Conservation (phyloP, 1,140 invertebrate genomes). For the Drosophila ohnishii region DNA sequence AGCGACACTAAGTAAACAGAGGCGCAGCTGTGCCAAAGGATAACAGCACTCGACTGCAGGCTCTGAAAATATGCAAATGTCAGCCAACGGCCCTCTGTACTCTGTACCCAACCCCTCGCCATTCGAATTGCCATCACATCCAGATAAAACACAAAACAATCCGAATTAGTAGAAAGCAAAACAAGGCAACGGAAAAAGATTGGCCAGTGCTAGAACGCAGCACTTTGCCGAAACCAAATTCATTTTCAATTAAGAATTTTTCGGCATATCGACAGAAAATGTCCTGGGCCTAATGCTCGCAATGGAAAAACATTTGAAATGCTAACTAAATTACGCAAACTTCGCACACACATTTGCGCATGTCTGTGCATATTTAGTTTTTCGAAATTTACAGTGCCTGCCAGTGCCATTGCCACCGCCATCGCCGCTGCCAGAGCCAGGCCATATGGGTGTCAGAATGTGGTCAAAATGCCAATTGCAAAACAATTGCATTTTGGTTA, state of each 20-base stretch:
- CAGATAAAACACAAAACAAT: conserved; percentile 78
- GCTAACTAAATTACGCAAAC: conserved; percentile 75
- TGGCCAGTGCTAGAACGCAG: conserved; percentile 22
- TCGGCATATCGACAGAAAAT: conserved; percentile 72
- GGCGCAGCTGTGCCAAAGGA: conserved; percentile 73
- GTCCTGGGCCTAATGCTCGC: conserved; percentile 48
- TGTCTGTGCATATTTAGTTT: conserved; percentile 63
- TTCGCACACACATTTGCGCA: conserved; percentile 33
- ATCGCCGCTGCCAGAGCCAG: conserved; percentile 48
- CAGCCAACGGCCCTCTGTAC: conserved; percentile 16
- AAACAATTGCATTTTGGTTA: conserved; percentile 82
- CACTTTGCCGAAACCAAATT: conserved; percentile 69
- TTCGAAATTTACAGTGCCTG: conserved; percentile 69
- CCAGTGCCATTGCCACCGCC: conserved; percentile 15
- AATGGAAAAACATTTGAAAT: conserved; percentile 64
- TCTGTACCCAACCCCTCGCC: conserved; percentile 1
- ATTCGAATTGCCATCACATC: conserved; percentile 56
- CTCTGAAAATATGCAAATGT: conserved; percentile 73
- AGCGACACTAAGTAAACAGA: conserved; percentile 77
- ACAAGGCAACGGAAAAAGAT: conserved; percentile 26
- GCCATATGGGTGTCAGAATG: conserved; percentile 74
- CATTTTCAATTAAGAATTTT: conserved; percentile 80
- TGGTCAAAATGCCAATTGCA: conserved; percentile 82
- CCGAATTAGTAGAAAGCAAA: conserved; percentile 69
- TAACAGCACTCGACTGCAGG: conserved; percentile 62